Percentiles rank a stretch among this genome's conserved stretches.
phyloP scores from a whole-genome alignment of 2,888 invertebrate species.

The Callimorpha dominula region DNA sequence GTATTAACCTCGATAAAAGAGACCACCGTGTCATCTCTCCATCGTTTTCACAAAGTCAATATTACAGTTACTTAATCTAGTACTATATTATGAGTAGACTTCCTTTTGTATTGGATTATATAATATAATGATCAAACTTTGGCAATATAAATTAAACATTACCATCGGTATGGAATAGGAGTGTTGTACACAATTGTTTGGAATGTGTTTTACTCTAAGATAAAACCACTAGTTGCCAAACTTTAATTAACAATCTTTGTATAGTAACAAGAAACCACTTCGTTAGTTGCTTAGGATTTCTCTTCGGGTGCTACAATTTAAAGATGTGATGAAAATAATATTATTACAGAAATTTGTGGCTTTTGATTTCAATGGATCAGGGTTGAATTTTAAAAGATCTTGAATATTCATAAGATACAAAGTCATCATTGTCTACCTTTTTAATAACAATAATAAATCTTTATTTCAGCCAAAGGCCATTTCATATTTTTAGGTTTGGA shows the following conservation, averaged over 20 bases:
- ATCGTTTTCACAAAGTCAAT: not conserved
- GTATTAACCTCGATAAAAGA: not conserved
- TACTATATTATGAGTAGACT: not conserved
- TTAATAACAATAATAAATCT: no score
- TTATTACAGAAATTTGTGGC: not conserved
- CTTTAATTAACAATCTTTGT: conserved; percentile 43
- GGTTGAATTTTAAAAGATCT: not conserved
- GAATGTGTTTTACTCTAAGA: conserved; percentile 41
- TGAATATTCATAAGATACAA: not conserved
- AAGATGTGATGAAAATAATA: not conserved
- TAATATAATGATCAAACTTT: not conserved
- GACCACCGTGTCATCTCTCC: not conserved
- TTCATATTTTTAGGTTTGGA: not conserved
- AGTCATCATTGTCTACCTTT: no score
- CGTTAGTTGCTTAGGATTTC: not conserved
- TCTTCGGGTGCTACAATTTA: not conserved
- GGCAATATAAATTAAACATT: conserved; percentile 25
- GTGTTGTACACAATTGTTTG: conserved; percentile 16
- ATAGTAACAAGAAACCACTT: not conserved
- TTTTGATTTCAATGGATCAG: not conserved
- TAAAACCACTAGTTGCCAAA: conserved; percentile 48
- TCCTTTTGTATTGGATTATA: not conserved
- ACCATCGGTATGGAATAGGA: conserved; percentile 31
- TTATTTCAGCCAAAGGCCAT: no score
- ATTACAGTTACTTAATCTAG: not conserved